These are phyloP conservation scores for Pampusana beccarii DNA, from an alignment of 2,113 vertebrate genomes.

Conservation along the genomic window DNA sequence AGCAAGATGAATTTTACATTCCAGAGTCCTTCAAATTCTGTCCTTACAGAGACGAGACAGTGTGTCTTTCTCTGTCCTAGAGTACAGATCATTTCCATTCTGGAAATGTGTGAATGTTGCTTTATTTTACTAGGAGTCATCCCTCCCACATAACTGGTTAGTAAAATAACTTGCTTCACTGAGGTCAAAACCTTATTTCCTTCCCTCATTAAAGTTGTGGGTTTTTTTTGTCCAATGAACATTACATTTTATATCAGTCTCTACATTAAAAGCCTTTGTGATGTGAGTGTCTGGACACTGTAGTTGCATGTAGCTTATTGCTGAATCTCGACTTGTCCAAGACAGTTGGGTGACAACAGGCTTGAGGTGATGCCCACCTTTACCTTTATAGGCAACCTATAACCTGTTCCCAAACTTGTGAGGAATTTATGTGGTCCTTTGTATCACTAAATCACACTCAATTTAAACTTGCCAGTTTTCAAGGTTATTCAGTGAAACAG, in stretches of 20 bases:
- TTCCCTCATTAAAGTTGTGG: not conserved
- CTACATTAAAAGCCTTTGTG: not conserved
- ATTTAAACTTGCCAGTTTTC: not conserved
- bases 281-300: accelerated
- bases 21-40: not conserved
- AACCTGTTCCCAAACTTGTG: not conserved
- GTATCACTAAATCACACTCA: not conserved
- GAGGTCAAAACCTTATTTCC: not conserved
- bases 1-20: not conserved
- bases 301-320: not conserved
- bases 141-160: not conserved
- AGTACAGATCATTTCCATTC: not conserved
- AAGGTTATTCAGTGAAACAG: not conserved
- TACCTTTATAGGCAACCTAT: not conserved
- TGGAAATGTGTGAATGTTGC: not conserved
- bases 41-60: accelerated
- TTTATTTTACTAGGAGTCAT: not conserved
- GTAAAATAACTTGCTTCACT: not conserved
- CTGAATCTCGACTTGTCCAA: not conserved
- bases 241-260: not conserved
- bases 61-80: not conserved
- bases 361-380: not conserved
- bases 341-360: not conserved
- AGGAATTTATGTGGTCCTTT: not conserved
- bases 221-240: not conserved